Percentiles rank a stretch among this genome's conserved stretches.
phyloP scores from a whole-genome alignment of 2,797 vertebrate genomes.

The Aselliscus stoliczkanus region DNA sequence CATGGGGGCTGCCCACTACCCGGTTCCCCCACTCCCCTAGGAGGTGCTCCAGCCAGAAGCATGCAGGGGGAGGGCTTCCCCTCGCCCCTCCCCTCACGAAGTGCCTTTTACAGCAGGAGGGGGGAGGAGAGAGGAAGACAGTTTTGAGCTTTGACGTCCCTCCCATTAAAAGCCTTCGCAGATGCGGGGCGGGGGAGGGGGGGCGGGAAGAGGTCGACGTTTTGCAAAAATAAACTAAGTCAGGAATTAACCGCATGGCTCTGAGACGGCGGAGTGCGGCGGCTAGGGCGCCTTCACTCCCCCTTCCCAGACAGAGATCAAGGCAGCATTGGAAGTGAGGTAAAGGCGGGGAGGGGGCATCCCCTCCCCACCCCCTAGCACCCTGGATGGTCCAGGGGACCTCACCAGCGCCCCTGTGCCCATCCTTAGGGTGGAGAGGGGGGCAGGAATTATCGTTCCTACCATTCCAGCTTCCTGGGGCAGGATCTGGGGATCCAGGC shows the following conservation, averaged over 20 bases:
- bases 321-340: conserved; percentile 77
- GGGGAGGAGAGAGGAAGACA: conserved; percentile 56
- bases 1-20: not conserved
- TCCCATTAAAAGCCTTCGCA: conserved; percentile 66
- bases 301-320: conserved; percentile 70
- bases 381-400: conserved; percentile 77
- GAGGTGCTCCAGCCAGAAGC: conserved; percentile 69
- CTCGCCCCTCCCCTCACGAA: conserved; percentile 39
- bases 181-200: conserved; percentile 40
- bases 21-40: not conserved
- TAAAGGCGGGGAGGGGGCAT: conserved; percentile 60
- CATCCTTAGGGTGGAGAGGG: conserved; percentile 60
- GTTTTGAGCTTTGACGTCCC: conserved; percentile 62
- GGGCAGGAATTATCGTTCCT: conserved; percentile 17
- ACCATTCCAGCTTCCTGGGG: conserved; percentile 49
- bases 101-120: conserved; percentile 48
- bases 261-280: conserved; percentile 56
- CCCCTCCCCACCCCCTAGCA: conserved; percentile 73
- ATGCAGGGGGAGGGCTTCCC: conserved; percentile 62
- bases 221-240: conserved; percentile 76
- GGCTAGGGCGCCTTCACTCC: conserved; percentile 16
- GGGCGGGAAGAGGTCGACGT: conserved; percentile 37
- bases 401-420: conserved; percentile 72
- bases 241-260: conserved; percentile 68
- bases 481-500: conserved; percentile 32